Conservation (phyloP, 53 echinoderm and acorn worm genomes). For the Echinarachnius parma region DNA sequence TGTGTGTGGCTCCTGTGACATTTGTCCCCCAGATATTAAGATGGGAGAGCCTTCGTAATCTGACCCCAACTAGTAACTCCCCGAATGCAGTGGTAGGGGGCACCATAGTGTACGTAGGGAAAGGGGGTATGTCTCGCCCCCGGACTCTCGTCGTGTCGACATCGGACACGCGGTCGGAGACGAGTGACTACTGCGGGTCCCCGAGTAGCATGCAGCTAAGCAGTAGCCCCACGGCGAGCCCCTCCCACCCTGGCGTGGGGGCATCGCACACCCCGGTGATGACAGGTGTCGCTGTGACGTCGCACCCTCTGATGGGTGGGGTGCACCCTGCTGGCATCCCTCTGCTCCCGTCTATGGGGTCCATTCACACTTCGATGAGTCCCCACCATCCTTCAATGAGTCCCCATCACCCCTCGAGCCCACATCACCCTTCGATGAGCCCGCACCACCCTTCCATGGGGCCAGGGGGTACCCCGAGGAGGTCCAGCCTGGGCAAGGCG, state of each 20-base stretch:
- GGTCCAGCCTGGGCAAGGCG: slow-evolving; percentile 35
- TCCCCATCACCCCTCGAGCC: slow-evolving; percentile 8
- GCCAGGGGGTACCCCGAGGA: background rate
- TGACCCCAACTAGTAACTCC: slow-evolving; percentile 70
- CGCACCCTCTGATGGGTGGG: slow-evolving; percentile 31
- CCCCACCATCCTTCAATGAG: slow-evolving; percentile 12
- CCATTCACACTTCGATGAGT: slow-evolving; percentile 25
- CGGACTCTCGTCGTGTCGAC: slow-evolving; percentile 16
- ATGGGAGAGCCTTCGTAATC: slow-evolving; percentile 88
- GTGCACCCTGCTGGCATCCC: slow-evolving; percentile 24
- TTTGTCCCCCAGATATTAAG: slow-evolving; percentile 56
- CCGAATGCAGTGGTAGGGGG: slow-evolving; percentile 34
- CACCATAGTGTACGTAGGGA: slow-evolving; percentile 3
- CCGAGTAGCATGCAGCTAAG: slow-evolving; percentile 38
- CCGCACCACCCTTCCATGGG: slow-evolving; percentile 15
- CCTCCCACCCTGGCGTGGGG: slow-evolving; percentile 12
- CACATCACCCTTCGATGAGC: slow-evolving; percentile 19
- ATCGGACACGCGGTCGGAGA: slow-evolving; percentile 28
- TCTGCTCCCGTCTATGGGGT: slow-evolving; percentile 7
- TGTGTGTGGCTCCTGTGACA: background rate
- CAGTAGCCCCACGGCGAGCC: slow-evolving; percentile 33
- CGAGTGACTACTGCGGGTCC: slow-evolving; percentile 43
- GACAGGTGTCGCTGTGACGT: background rate
- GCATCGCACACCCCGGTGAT: slow-evolving; percentile 7
- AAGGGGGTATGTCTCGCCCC: slow-evolving; percentile 9